Evolutionary conservation across 92 coral and sea anemone genomes (phyloP).

Genomic region (Galaxea fascicularis): DNA sequence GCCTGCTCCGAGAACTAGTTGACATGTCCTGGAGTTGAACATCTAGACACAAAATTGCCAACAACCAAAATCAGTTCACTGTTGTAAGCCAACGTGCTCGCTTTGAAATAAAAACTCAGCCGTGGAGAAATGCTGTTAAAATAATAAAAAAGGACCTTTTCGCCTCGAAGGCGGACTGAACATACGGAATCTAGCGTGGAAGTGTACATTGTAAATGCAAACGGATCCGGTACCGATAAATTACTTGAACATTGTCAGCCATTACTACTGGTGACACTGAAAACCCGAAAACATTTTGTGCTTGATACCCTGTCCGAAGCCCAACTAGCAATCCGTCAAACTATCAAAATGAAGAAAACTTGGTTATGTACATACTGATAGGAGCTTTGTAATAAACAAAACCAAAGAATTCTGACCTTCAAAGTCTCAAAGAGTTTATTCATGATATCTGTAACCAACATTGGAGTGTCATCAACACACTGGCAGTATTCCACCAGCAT

Average conservation of each 20-base stretch:
- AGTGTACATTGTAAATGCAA: too few relatives aligned
- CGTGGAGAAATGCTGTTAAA: neutral
- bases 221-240: too few relatives aligned
- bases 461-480: conserved; percentile 97
- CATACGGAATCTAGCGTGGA: too few relatives aligned
- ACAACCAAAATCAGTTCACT: too few relatives aligned
- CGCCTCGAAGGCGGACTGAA: too few relatives aligned
- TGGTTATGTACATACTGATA: neutral
- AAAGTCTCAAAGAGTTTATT: conserved; percentile 94
- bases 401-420: conserved; percentile 68
- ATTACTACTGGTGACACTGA: too few relatives aligned
- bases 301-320: neutral
- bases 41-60: conserved; percentile 43
- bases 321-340: too few relatives aligned
- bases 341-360: too few relatives aligned
- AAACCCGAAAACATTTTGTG: too few relatives aligned
- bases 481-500: conserved; percentile 99
- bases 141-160: too few relatives aligned
- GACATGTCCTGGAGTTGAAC: conserved; percentile 98
- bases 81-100: too few relatives aligned
- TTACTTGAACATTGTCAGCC: too few relatives aligned
- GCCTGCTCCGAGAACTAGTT: conserved; percentile 96
- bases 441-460: conserved; percentile 97
- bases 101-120: neutral
- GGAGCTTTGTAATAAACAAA: neutral